Base-by-base conservation (phyloP, 2,113 vertebrate genomes). In the Microtus richardsoni region DNA sequence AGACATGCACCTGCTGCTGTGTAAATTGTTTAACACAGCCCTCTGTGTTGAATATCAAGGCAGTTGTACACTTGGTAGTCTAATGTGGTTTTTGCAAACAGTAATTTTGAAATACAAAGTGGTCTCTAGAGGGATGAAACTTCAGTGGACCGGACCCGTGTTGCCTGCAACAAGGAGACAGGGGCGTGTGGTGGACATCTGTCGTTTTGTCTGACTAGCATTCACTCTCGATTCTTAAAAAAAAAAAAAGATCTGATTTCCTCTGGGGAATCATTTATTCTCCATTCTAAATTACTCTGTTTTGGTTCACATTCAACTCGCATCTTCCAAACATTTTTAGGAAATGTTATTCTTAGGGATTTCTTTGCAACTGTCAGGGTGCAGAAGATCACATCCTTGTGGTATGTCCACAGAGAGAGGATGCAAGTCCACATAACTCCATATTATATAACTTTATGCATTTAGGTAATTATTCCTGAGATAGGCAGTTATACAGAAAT, bases 1-100 rank as follows among this genome's bases (percentile, higher is more conserved):
- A 97, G n/a, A 89, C 68, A 47, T 26, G 60, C 62, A 91, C 80
- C 75, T 95, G 94, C 91, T 95, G 80, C 88, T 90, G 47, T 84
- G 71, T 88, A 79, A 97, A 91, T 90, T 92, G 91, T 92, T 95
- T 95, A 90, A 96, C 58, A 85, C 12, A 93, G 49, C 58, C 95
- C 91, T 93, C 64, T 93, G 73, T 66, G n/a, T 91, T 96, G 62
- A 92, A 78, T 84, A 30, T 79, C 88, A 95, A 93, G 71, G 75
- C 84, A 44, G 87, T 84, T 88, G 75, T 49, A 70, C 75, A 62
- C 85, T 92, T 90, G 91, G 64, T 39, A 90, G 83, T 95, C 84
- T 96, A 92, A 93, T 80, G 62, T 39, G 49, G 93, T 93, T 95
- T 97, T 95, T 88, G 30, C 28, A 90, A 97, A 88, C 17, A 88